Evolutionary conservation across 92 coral and sea anemone species (phyloP).

Genomic region (Ricordea florida): DNA sequence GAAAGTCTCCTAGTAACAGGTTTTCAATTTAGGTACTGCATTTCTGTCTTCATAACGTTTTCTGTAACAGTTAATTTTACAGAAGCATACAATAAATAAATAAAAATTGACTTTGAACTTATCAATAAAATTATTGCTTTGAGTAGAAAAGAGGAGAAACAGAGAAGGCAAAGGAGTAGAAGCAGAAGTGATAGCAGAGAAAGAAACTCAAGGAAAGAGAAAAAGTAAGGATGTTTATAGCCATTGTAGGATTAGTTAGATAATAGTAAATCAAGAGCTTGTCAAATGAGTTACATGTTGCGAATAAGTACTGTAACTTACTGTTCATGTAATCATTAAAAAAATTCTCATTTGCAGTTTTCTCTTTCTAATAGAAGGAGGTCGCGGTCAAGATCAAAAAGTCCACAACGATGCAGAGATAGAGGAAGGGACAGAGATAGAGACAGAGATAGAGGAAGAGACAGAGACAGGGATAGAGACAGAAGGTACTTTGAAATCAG

Average conservation of each 20-base stretch:
- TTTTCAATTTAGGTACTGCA: no score
- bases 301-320: not conserved
- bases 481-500: constrained; percentile 26
- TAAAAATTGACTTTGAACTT: no score
- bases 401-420: constrained; percentile 47
- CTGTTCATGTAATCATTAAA: not conserved
- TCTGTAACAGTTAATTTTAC: not conserved
- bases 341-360: not conserved
- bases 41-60: no score
- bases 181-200: constrained; percentile 86
- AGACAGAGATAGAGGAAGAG: constrained; percentile 8
- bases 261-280: not conserved
- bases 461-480: constrained; percentile 36
- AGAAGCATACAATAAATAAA: no score
- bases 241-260: no score
- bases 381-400: constrained; percentile 76
- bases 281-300: no score
- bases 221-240: no score
- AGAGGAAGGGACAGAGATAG: constrained; percentile 19
- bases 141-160: constrained; percentile 29
- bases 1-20: no score
- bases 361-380: constrained; percentile 4
- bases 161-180: constrained; percentile 57
- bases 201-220: constrained; percentile 60
- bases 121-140: not conserved